Percentiles rank a stretch among this genome's conserved stretches.
Conservation (phyloP, 2,113 vertebrate genomes). For the Urocitellus parryii region DNA sequence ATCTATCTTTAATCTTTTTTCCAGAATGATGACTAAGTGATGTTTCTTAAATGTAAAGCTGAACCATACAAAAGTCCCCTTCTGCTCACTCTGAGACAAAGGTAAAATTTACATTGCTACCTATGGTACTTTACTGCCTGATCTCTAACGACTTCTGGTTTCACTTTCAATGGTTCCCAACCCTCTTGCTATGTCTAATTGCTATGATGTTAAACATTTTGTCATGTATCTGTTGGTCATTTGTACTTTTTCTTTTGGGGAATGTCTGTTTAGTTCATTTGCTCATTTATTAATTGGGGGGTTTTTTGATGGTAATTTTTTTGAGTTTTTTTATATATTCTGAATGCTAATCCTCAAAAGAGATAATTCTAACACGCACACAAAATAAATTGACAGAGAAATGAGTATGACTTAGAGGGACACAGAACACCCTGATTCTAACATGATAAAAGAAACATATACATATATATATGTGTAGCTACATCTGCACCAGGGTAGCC, state of each 20-base stretch:
- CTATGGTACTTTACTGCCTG: neutral
- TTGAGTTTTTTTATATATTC: no score
- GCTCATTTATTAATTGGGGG: no score
- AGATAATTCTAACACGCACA: neutral
- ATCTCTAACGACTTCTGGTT: neutral
- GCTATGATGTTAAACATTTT: no score
- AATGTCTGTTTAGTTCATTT: no score
- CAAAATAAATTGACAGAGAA: neutral
- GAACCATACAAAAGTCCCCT: neutral
- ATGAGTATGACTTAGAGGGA: neutral
- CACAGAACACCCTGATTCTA: neutral
- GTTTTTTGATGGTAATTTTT: no score
- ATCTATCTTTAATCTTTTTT: neutral
- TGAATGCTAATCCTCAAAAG: neutral
- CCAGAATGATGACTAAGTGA: neutral
- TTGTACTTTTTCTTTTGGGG: no score
- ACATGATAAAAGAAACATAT: neutral
- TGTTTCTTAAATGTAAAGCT: slow-evolving; percentile 1
- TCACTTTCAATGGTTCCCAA: neutral
- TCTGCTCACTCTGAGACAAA: slow-evolving; percentile 17
- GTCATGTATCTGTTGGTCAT: no score
- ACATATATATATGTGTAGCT: neutral
- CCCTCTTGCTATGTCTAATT: neutral
- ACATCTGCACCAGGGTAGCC: neutral
- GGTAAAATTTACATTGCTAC: neutral